Percentiles rank a stretch among this genome's conserved stretches.
phyloP scores from a whole-genome alignment of 2,888 invertebrate species.

The Hecatera dysodea region DNA sequence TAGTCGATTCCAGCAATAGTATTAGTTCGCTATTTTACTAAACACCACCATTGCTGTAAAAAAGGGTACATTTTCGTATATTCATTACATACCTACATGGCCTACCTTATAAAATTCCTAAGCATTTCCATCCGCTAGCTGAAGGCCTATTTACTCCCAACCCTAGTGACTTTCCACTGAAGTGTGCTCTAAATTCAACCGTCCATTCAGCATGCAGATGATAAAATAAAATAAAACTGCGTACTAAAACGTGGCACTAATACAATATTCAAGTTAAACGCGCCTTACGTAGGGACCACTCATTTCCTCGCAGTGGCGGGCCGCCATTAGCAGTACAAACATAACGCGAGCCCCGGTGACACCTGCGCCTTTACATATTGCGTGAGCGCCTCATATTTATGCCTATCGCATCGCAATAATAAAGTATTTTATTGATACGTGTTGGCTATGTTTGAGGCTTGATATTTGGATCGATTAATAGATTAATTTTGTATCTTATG shows the following conservation, averaged over 20 bases:
- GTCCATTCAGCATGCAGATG: constrained; percentile 1
- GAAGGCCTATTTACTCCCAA: background rate
- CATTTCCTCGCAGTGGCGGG: constrained; percentile 78
- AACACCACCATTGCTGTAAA: no score
- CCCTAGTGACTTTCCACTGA: background rate
- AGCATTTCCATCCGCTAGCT: background rate
- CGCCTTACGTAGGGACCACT: constrained; percentile 71
- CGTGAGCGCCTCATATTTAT: constrained; percentile 72
- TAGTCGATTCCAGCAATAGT: no score
- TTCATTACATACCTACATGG: no score
- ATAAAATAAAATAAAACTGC: constrained; percentile 36
- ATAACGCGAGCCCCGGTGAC: constrained; percentile 81
- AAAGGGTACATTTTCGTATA: no score
- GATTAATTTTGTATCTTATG: background rate
- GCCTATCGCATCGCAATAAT: constrained; percentile 63
- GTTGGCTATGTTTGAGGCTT: background rate
- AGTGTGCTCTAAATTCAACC: background rate
- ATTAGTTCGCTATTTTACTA: no score
- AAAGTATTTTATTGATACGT: constrained; percentile 37
- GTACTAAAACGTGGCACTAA: constrained; percentile 24
- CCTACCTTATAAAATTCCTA: background rate
- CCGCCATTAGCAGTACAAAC: constrained; percentile 86
- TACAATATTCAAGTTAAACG: constrained; percentile 64
- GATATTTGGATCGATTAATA: background rate
- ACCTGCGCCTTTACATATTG: constrained; percentile 78